Evolutionary conservation across 2,888 invertebrate species (phyloP).

Genomic region (Choristoneura rosaceana): DNA sequence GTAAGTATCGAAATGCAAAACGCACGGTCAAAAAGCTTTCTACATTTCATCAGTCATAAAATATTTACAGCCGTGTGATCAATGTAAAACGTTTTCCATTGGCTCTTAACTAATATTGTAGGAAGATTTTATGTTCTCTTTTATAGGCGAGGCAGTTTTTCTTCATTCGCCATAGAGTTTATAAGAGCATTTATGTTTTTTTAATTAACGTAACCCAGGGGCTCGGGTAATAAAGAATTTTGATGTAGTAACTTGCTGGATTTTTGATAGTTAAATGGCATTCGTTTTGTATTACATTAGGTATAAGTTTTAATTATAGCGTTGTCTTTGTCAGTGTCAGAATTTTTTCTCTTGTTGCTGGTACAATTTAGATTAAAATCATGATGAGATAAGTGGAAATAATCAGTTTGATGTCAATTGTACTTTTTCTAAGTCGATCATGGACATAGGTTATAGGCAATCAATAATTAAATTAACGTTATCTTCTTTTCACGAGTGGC

Average conservation of each 20-base stretch:
- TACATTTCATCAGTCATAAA: constrained; percentile 19
- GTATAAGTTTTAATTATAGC: background rate
- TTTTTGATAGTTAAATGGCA: constrained; percentile 13
- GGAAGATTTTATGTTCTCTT: constrained; percentile 32
- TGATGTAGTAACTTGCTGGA: constrained; percentile 19
- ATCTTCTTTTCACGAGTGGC: background rate
- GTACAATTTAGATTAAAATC: background rate
- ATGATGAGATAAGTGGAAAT: background rate
- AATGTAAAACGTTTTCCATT: constrained; percentile 19
- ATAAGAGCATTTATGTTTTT: constrained; percentile 33
- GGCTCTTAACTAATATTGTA: constrained; percentile 28
- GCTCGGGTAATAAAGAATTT: constrained; percentile 14
- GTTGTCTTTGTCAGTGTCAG: background rate
- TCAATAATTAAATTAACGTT: background rate
- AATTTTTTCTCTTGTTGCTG: too few species aligned
- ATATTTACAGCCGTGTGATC: constrained; percentile 27
- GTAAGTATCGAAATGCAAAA: constrained; percentile 1
- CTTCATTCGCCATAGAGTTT: constrained; percentile 26
- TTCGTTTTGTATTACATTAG: background rate
- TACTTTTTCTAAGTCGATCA: too few species aligned
- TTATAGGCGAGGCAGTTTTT: constrained; percentile 32
- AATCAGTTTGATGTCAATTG: background rate
- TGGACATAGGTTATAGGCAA: background rate
- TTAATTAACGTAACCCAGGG: constrained; percentile 37
- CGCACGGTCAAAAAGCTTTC: constrained; percentile 5